These are phyloP conservation scores for Catalaphyllia jardinei DNA, from an alignment of 64 coral and sea anemone species.

Conservation along the genomic window DNA sequence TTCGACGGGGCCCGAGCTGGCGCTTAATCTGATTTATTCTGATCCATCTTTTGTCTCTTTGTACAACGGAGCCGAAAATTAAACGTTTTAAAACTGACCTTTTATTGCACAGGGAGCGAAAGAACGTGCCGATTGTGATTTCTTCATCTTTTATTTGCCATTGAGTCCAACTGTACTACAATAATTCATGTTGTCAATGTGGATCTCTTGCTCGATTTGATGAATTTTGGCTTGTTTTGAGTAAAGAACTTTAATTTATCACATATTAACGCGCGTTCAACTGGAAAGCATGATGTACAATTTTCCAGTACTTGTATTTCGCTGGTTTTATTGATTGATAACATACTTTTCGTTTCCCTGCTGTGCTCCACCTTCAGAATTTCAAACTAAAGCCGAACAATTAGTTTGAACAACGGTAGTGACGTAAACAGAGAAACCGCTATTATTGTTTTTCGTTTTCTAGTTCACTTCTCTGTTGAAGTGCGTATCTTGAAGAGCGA, in stretches of 20 bases:
- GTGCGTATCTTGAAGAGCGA: not conserved
- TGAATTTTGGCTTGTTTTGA: no score
- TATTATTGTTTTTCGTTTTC: not conserved
- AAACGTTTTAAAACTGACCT: no score
- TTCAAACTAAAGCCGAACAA: slow-evolving; percentile 2
- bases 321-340: slow-evolving; percentile 22
- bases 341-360: not conserved
- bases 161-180: no score
- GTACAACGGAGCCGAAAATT: not conserved
- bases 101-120: no score
- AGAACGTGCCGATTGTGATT: no score
- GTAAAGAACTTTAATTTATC: no score
- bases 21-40: not conserved
- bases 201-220: no score
- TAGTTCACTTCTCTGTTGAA: not conserved
- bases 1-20: not conserved
- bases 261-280: no score
- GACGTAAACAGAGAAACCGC: not conserved
- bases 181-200: no score
- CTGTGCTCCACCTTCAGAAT: not conserved
- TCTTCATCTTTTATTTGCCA: no score
- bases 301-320: not conserved
- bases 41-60: not conserved
- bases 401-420: not conserved
- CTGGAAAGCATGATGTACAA: no score